A percentile compares a stretch with the other conserved stretches of the same genome.
Conservation (phyloP, 2,113 vertebrate species). For the Clarias macrocephalus region DNA sequence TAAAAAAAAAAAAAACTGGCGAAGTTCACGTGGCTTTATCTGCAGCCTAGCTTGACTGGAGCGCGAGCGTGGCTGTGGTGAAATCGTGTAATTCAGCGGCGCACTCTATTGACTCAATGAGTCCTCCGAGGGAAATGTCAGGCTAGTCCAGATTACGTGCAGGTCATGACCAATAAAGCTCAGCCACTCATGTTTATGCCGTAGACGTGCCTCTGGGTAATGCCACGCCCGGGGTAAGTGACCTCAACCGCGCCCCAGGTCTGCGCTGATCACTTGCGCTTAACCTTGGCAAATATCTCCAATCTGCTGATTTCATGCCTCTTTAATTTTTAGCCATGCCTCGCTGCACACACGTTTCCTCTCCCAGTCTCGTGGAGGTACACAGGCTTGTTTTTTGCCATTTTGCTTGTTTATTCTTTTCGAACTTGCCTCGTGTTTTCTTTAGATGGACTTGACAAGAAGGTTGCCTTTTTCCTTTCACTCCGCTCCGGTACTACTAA, state of each 20-base stretch:
- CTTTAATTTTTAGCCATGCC: conserved; percentile 27
- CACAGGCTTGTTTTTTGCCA: not conserved
- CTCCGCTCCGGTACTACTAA: not conserved
- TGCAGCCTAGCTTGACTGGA: not conserved
- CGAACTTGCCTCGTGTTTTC: not conserved
- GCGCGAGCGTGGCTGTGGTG: not conserved
- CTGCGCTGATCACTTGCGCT: conserved; percentile 30
- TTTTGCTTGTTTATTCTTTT: not conserved
- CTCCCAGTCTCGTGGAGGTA: not conserved
- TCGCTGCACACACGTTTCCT: not conserved
- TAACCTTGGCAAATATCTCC: conserved; percentile 50
- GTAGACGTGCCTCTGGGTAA: conserved; percentile 28
- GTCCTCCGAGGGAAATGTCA: conserved; percentile 39
- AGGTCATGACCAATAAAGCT: conserved; percentile 44
- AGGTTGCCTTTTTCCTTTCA: not conserved
- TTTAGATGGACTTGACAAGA: not conserved
- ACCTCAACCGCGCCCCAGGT: conserved; percentile 8
- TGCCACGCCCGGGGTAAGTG: not conserved
- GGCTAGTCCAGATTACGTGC: conserved; percentile 38
- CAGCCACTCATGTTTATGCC: conserved; percentile 29
- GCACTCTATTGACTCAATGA: conserved; percentile 21
- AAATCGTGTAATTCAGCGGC: conserved; percentile 13
- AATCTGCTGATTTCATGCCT: conserved; percentile 48
- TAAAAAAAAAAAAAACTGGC: not conserved
- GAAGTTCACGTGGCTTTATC: not conserved